Evolutionary conservation across 2,797 vertebrate genomes (phyloP).

Genomic region (Dryobates pubescens): DNA sequence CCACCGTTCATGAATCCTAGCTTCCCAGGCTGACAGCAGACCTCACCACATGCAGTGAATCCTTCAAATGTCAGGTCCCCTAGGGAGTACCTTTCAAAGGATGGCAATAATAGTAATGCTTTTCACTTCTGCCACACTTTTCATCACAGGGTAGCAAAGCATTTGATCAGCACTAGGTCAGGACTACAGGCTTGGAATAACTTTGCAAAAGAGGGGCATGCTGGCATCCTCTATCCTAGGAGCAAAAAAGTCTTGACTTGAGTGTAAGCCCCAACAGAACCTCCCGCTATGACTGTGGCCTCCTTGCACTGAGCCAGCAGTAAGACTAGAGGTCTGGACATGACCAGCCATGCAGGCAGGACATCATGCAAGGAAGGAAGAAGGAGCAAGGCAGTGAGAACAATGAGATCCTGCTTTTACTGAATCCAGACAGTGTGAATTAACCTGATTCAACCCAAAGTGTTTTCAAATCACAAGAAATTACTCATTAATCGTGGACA

Average conservation of each 20-base stretch:
- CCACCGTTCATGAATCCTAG: not conserved
- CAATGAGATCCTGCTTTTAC: not conserved
- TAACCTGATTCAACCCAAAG: not conserved
- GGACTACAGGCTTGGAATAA: not conserved
- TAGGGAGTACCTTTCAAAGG: not conserved
- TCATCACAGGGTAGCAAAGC: not conserved
- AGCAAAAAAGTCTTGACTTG: not conserved
- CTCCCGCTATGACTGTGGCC: rapidly evolving
- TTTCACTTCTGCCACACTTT: not conserved
- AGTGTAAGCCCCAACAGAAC: not conserved
- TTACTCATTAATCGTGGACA: not conserved
- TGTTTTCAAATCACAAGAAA: not conserved
- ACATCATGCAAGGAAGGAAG: not conserved
- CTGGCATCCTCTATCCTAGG: not conserved
- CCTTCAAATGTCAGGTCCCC: slow-evolving; percentile 17
- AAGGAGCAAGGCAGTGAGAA: not conserved
- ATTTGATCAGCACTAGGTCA: not conserved
- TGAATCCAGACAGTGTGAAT: not conserved
- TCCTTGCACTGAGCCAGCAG: not conserved
- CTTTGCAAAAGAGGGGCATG: not conserved
- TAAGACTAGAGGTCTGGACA: not conserved
- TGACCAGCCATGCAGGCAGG: not conserved
- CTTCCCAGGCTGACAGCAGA: not conserved
- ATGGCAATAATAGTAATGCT: not conserved
- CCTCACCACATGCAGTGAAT: not conserved